Base-by-base conservation (phyloP, 2,888 invertebrate species). In the Pilophorus perplexus region DNA sequence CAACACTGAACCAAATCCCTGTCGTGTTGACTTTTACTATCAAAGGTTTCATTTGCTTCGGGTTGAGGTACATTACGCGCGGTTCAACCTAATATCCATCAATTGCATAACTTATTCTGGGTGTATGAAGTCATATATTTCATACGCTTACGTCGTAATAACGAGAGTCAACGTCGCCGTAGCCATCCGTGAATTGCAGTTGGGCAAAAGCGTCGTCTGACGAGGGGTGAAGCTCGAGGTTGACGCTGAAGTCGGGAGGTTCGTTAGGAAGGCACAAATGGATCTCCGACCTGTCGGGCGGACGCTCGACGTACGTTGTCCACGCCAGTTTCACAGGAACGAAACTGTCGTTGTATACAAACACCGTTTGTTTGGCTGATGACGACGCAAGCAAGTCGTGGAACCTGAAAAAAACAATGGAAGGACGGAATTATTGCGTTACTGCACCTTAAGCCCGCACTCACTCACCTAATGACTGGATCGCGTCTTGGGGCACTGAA, bases 131-230 rank as follows among this genome's bases (percentile, higher is more conserved):
- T 33, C 10, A 33, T 33, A 10, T 33, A 10, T 8, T 8, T 33
- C n/a, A n/a, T n/a, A n/a, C n/a, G n/a, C n/a, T 62, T 18, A 52
- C 65, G 23, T 65, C 54, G 28, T 65, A 65, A 55, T 27, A 65
- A 4, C 14, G 14, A 23, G 44, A 46, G 23, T 66, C 66, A 14
- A 57, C 57, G 14, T 57, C 66, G 6, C 66, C 66, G 16, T 52
- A 57, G 16, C 52, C 50, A 10, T 66, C 57, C 22, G 33, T 48
- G 25, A 66, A 14, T 12, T 66, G 25, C 12, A 66, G 18, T 23
- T 46, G 33, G 16, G 46, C 38, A 46, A 66, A 66, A 14, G 10
- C 16, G 14, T 44, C 27, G 2, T 18, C 57, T 2, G 8, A 8
- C 5, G 37, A 14, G 1, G 66, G 37, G 14, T 66, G 66, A 37